Evolutionary conservation across 2,113 vertebrate genomes (phyloP), one percentile per base, ranked within the genome.

Genomic region (Anser brachyrhynchus): DNA sequence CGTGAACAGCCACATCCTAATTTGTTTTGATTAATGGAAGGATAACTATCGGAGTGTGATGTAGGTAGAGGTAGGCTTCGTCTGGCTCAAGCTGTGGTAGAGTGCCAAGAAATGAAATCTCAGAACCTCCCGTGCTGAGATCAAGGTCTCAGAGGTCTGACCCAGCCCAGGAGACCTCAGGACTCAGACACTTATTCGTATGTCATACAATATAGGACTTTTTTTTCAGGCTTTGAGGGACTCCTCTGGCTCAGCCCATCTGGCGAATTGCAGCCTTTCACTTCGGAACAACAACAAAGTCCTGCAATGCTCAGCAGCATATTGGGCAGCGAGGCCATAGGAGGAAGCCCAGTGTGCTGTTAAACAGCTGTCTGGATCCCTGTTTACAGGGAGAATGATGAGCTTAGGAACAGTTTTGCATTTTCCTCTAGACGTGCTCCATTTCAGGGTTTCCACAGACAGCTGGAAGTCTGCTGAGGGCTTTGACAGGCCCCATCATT

Each of bases 191-290:
- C 29, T 95, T 64, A 85, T 84, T 94, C 82, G 31, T 87, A 67
- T 94, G 88, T 74, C 49, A 43, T 87, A 59, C 44, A 84, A 91
- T 87, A 13, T 31, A 73, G 43, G 71, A 35, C 31, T 52, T 77
- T 49, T 59, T 59, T 69, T 39, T 35, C 55, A 83, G 64, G 59
- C 87, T 93, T 80, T 46, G 52, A 55, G 90, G 67, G 85, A 93
- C 85, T 87, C 55, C n/a, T 65, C 67, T 71, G 94, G 75, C 93
- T 90, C 93, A 94, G 90, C 79, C 93, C 94, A 88, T 92, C 80
- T 91, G 93, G 85, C 0, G 0, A 86, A 46, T 43, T 52, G 64
- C 87, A 95, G 19, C 75, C 33, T 93, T 72, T 83, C 10, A 1
- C 67, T 88, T 83, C 35, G 37, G 55, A 90, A 37, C 58, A 72